These are phyloP conservation scores for Dicranocentrus wangi DNA, from an alignment of 2,888 invertebrate species.

Conservation along the genomic window DNA sequence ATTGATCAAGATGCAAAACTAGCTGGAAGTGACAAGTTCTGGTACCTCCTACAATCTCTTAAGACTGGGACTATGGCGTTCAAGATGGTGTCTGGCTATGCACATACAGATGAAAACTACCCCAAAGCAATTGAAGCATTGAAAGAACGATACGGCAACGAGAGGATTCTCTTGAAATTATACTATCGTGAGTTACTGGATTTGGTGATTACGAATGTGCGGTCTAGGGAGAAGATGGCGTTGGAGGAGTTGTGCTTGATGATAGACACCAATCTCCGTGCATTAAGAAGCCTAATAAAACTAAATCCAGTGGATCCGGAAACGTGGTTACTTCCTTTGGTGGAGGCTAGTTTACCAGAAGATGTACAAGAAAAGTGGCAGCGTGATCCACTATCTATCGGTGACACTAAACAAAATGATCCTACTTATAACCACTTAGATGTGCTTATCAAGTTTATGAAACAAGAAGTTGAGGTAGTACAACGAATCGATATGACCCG, in stretches of 20 bases:
- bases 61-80: conserved; percentile 67
- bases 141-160: conserved; percentile 57
- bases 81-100: conserved; percentile 68
- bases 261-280: conserved; percentile 50
- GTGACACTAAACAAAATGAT: conserved; percentile 1
- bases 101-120: conserved; percentile 30
- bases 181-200: conserved; percentile 73
- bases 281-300: conserved; percentile 40
- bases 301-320: conserved; percentile 45
- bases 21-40: conserved; percentile 61
- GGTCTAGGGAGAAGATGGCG: background rate
- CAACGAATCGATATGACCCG: conserved; percentile 10
- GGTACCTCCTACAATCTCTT: conserved; percentile 70
- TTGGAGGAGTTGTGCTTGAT: conserved; percentile 36
- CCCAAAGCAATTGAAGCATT: conserved; percentile 47
- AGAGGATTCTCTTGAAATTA: conserved; percentile 73
- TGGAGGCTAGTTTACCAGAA: conserved; percentile 73
- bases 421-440: conserved; percentile 25
- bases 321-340: conserved; percentile 65
- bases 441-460: conserved; percentile 34
- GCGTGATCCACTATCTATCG: conserved; percentile 1
- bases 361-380: conserved; percentile 73
- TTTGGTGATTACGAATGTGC: conserved; percentile 69
- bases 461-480: conserved; percentile 28
- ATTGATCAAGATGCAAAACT: conserved; percentile 69